phyloP scores from a whole-genome alignment of 2,888 invertebrate species.

The Tortrix viridana region DNA sequence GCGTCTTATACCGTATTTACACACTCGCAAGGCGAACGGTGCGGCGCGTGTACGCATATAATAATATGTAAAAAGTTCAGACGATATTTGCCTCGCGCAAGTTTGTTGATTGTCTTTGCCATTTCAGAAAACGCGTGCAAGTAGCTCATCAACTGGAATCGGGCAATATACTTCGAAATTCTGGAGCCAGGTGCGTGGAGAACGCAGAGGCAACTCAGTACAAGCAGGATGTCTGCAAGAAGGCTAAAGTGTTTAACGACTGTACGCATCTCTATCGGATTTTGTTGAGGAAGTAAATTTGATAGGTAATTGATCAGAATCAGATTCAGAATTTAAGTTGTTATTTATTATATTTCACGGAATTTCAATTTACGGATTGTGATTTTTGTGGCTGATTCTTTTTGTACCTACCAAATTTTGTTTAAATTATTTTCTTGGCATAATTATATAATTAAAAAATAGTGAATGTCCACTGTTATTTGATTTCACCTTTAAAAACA shows the following conservation, averaged over 20 bases:
- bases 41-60: no score
- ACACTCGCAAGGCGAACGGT: no score
- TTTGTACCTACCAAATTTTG: no score
- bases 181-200: constrained; percentile 64
- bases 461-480: no score
- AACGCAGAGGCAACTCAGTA: constrained; percentile 70
- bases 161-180: constrained; percentile 52
- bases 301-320: not conserved
- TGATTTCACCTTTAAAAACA: no score
- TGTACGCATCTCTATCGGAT: constrained; percentile 75
- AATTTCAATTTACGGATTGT: no score
- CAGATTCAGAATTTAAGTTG: not conserved
- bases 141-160: constrained; percentile 61
- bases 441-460: no score
- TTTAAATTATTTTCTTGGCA: no score
- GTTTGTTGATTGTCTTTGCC: not conserved
- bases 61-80: no score
- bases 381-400: no score
- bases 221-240: constrained; percentile 76
- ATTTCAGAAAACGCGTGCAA: constrained; percentile 64
- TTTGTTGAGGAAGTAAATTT: constrained; percentile 45
- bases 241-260: constrained; percentile 76
- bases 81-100: no score
- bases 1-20: no score
- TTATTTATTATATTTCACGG: not conserved